Conservation (phyloP, 1,140 invertebrate genomes). For the Brachionus calyciflorus region DNA sequence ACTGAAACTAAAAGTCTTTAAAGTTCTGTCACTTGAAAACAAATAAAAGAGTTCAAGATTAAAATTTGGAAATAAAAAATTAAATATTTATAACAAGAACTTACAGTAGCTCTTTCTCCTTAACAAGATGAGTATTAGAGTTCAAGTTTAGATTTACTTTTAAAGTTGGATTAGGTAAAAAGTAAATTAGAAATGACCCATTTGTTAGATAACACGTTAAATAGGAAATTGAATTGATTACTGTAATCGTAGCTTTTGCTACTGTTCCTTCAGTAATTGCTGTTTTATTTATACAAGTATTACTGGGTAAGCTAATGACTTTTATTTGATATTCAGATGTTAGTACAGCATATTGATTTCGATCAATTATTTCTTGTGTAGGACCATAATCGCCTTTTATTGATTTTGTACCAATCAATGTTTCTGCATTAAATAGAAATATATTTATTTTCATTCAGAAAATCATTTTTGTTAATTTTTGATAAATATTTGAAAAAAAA, state of each 20-base stretch:
- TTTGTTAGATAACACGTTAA: constrained; percentile 36
- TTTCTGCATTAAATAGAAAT: not conserved
- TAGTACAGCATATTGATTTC: constrained; percentile 86
- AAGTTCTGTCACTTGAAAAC: not conserved
- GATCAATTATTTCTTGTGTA: constrained; percentile 13
- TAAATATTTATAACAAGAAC: not conserved
- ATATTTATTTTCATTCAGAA: no score
- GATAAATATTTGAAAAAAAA: no score
- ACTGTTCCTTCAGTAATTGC: constrained; percentile 79
- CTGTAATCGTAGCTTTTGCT: constrained; percentile 86
- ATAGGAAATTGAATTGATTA: constrained; percentile 69
- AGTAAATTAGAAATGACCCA: constrained; percentile 27
- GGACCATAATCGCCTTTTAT: not conserved
- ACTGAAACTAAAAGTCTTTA: constrained; percentile 18
- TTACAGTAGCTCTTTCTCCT: constrained; percentile 42
- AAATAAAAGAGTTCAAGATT: not conserved
- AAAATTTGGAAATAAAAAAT: no score
- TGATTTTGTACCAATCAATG: constrained; percentile 28
- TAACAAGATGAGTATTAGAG: constrained; percentile 15
- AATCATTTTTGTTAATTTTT: no score
- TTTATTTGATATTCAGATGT: constrained; percentile 90
- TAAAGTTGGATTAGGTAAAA: constrained; percentile 33
- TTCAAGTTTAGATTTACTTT: constrained; percentile 36
- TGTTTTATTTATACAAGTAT: constrained; percentile 64
- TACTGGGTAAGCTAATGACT: constrained; percentile 86